Base-by-base conservation (phyloP, 2,113 vertebrate species). In the Brienomyrus longianalis region DNA sequence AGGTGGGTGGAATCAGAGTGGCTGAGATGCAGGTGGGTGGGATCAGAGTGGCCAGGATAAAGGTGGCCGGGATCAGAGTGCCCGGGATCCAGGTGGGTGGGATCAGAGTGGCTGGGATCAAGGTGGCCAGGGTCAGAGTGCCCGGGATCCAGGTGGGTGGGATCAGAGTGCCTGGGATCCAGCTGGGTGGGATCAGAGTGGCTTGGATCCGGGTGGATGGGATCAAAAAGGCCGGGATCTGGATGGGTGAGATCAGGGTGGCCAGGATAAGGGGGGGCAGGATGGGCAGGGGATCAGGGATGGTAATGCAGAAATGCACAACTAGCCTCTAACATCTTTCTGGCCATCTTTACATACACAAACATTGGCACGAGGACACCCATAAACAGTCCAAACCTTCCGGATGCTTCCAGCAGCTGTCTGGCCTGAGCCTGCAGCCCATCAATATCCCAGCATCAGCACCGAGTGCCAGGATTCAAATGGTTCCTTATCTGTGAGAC, bases 361-460 rank as follows among this genome's bases (percentile, higher is more conserved):
- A 88, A 84, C 88, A 77, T 70, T 62, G 54, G 90, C 90, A 87
- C 83, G 87, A 88, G 89, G 85, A 74, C 39, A 50, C 48, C 39
- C 66, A 89, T 27, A 80, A 70, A 80, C 23, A 88, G 59, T 13
- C 88, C 8, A 39, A 56, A 87, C 35, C 86, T 54, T 86, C 45
- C 11, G 11, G 48, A 51, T 15, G 45, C 27, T 87, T 87, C 48
- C 85, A 84, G 39, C 80, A 86, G 39, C 86, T 59, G 52, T 31
- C 86, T 62, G 54, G 19, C 27, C 54, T 35, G 27, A 51, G 48
- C 15, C 85, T 88, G 86, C 52, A 88, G 54, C 39, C 8, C 52
- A 88, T 88, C 86, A 59, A 62, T 88, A 62, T 88, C 52, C 86
- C 54, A 87, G 48, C 27, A 86, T 23, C 85, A 87, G 48, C n/a